Conservation (phyloP, 2,113 vertebrate genomes). For the Syrrhaptes paradoxus region DNA sequence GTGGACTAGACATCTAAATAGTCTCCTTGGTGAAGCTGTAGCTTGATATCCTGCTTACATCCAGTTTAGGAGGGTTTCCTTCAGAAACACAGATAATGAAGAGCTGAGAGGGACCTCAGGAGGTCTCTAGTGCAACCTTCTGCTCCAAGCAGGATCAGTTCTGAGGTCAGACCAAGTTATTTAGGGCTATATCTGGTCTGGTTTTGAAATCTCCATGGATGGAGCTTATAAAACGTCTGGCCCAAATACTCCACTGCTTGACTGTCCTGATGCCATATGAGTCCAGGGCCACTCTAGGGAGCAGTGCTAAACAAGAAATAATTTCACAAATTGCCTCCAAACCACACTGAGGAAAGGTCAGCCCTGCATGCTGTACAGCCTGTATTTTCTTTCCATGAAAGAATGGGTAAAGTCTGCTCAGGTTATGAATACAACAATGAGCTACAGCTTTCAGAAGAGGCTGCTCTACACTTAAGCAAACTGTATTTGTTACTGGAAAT, state of each 20-base stretch:
- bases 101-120: neutral
- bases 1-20: neutral
- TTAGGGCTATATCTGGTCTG: neutral
- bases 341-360: neutral
- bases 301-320: neutral
- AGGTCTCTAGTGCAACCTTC: neutral
- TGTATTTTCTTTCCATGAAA: neutral
- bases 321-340: neutral
- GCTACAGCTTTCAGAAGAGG: neutral
- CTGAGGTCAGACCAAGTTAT: neutral
- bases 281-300: neutral
- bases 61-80: neutral
- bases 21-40: neutral
- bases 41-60: neutral
- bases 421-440: neutral
- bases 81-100: neutral
- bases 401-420: neutral
- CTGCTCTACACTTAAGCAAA: neutral
- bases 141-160: neutral
- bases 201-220: neutral
- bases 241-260: neutral
- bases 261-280: neutral
- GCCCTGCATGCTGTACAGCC: neutral
- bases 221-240: neutral
- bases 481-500: neutral